Conservation (phyloP, 1,140 invertebrate species). For the Drosophila watanabei region DNA sequence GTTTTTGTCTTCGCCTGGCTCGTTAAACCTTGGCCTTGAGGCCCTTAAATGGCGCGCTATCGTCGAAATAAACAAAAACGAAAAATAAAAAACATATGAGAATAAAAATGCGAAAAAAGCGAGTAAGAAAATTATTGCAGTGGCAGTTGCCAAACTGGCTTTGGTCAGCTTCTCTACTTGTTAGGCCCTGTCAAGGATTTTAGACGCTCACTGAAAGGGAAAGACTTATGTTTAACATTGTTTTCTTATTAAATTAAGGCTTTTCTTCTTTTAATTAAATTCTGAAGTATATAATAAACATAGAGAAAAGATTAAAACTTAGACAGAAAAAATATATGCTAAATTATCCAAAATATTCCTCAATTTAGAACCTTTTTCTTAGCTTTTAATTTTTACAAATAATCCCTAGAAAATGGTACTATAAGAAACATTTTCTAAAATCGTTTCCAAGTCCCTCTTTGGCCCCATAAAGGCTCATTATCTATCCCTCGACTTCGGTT, state of each 20-base stretch:
- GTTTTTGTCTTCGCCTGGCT: constrained; percentile 52
- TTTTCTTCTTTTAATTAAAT: background rate
- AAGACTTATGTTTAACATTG: background rate
- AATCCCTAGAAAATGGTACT: too few relatives aligned
- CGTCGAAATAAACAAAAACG: constrained; percentile 26
- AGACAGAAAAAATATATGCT: background rate
- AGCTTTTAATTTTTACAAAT: background rate
- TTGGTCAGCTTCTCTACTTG: constrained; percentile 18
- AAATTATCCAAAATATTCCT: background rate
- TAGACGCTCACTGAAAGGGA: background rate
- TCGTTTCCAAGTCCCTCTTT: too few relatives aligned
- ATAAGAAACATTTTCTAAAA: background rate
- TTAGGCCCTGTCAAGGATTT: constrained; percentile 8
- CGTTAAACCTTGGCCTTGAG: constrained; percentile 84
- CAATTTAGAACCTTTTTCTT: background rate
- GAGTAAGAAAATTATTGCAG: constrained; percentile 50
- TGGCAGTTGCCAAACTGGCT: constrained; percentile 53
- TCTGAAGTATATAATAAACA: background rate
- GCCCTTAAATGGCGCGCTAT: constrained; percentile 80
- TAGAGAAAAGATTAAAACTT: background rate
- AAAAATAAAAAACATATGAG: background rate
- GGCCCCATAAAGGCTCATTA: background rate
- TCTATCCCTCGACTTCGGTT: constrained; percentile 5
- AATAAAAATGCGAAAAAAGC: constrained; percentile 12
- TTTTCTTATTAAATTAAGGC: too few relatives aligned